Conservation (phyloP, 2,797 vertebrate species). For the Aphelocoma californica region DNA sequence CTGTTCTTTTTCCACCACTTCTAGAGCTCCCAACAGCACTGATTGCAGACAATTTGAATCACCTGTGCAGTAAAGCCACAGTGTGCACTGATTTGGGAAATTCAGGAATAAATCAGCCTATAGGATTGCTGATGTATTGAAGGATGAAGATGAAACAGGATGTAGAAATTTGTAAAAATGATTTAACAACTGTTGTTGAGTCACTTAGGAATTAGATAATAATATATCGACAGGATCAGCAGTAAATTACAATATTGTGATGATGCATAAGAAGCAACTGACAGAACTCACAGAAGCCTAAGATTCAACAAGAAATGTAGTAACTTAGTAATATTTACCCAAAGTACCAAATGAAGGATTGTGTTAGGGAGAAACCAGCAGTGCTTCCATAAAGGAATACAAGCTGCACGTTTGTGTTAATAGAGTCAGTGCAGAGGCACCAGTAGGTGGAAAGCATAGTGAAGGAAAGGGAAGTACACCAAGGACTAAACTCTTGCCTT, state of each 20-base stretch:
- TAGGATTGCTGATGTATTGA: background rate
- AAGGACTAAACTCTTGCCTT: background rate
- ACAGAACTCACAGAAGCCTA: background rate
- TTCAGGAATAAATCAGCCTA: background rate
- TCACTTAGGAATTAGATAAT: background rate
- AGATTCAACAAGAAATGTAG: background rate
- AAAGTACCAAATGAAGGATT: background rate
- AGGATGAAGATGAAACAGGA: background rate
- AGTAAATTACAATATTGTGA: background rate
- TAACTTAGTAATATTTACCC: background rate
- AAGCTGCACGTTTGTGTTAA: background rate
- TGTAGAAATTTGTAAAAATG: background rate
- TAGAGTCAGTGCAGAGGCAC: background rate
- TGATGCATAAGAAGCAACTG: background rate
- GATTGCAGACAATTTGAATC: background rate
- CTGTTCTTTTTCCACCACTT: background rate
- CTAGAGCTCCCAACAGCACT: background rate
- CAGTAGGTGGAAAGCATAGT: background rate
- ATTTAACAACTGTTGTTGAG: background rate
- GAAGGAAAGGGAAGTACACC: background rate
- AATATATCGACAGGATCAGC: background rate
- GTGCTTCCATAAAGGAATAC: background rate
- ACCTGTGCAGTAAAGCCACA: background rate
- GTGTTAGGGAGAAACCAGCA: background rate
- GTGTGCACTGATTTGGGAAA: background rate